Percentiles rank a stretch among this genome's conserved stretches.
phyloP scores from a whole-genome alignment of 2,113 vertebrate genomes.

The Glareola pratincola region DNA sequence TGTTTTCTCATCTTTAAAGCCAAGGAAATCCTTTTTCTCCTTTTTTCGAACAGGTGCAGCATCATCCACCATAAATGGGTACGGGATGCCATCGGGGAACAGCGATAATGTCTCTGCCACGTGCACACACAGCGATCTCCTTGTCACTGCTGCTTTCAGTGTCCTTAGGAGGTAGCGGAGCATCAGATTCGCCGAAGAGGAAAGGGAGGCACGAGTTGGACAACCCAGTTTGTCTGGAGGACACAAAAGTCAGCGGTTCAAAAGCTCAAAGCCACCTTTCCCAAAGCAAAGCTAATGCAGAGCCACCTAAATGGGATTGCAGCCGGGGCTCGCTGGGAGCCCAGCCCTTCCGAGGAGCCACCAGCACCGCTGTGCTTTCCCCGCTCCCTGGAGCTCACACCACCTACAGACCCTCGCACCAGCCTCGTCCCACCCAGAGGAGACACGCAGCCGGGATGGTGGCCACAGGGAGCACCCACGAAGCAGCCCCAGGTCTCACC shows the following conservation, averaged over 20 bases:
- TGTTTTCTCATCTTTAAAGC: not conserved
- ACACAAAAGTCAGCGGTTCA: rapidly evolving
- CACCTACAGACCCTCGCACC: not conserved
- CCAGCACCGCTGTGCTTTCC: not conserved
- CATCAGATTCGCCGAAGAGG: rapidly evolving
- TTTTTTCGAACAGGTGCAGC: not conserved
- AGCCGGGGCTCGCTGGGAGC: not conserved
- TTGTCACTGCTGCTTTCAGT: not conserved
- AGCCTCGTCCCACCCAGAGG: not conserved
- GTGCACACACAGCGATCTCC: not conserved
- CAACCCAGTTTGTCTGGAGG: not conserved
- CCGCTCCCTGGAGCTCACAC: not conserved
- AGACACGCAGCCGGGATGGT: not conserved
- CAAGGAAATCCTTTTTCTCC: not conserved
- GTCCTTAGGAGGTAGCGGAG: not conserved
- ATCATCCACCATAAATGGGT: not conserved
- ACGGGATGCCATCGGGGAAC: rapidly evolving
- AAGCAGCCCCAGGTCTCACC: not conserved
- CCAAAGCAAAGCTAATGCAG: not conserved
- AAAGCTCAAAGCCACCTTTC: not conserved
- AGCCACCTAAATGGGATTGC: rapidly evolving
- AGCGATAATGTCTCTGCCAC: rapidly evolving
- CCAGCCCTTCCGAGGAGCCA: not conserved
- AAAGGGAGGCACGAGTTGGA: not conserved
- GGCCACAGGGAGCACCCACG: not conserved